Evolutionary conservation across 2,113 vertebrate species (phyloP).

Genomic region (Echinops telfairi): DNA sequence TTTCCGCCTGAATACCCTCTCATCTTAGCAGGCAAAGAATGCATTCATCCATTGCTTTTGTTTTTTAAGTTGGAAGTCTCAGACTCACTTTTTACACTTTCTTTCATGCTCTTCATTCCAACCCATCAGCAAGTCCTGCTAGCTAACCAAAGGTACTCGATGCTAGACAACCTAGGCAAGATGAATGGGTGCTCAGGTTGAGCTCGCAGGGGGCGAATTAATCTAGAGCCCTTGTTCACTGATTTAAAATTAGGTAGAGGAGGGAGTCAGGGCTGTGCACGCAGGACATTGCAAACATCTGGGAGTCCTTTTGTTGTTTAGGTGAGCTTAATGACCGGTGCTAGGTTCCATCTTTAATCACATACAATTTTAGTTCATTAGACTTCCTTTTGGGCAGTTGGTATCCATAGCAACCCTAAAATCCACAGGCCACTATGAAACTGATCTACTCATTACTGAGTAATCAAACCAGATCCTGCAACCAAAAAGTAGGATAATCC

Average conservation of each 20-base stretch:
- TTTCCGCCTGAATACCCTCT: background rate
- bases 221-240: background rate
- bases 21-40: background rate
- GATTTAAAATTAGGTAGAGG: background rate
- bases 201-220: background rate
- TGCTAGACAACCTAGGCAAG: background rate
- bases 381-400: background rate
- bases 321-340: background rate
- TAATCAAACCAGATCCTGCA: background rate
- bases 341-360: background rate
- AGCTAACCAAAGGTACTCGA: background rate
- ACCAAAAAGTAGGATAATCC: background rate
- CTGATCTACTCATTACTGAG: background rate
- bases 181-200: background rate
- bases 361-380: background rate
- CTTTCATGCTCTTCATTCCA: background rate
- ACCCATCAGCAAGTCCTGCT: background rate
- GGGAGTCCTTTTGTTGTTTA: background rate
- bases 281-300: background rate
- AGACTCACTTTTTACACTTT: background rate
- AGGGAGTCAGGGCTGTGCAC: background rate
- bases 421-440: background rate
- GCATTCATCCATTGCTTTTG: background rate
- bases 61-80: background rate
- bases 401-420: slow-evolving; percentile 60